Base-by-base conservation (phyloP, 2,888 invertebrate species). In the Schrankia costaestrigalis region DNA sequence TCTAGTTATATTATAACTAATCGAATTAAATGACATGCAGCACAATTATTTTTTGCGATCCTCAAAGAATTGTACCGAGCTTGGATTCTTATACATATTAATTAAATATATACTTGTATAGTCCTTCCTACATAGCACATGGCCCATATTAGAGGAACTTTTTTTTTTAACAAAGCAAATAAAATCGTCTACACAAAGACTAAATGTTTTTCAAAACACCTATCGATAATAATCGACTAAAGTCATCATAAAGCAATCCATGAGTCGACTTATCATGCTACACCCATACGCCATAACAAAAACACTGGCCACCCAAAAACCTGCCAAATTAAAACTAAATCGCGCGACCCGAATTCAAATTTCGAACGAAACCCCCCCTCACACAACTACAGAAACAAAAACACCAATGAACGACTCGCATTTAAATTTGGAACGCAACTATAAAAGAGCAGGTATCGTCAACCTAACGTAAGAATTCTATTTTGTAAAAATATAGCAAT, bases 401-500 rank as follows among this genome's bases (percentile, higher is more conserved):
- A 79, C 78, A 74, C 83, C 79, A 78, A 82, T 78, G 73, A 70
- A 60, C 67, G 63, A 28, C 60, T 61, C 65, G 70, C 60, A 74
- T 78, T 77, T 68, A 67, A 71, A 78, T 74, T 78, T 68, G 51
- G 68, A 75, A 71, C 73, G 68, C 58, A 69, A 74, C 71, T 73
- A 73, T 72, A 73, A 71, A 71, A 67, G 66, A 61, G 56, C 85
- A 85, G 85, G 85, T 85, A 83, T 78, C 63, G 72, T 72, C 77
- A 82, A 80, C 85, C 84, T 80, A 76, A 61, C 64, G 78, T 80
- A 85, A 86, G 86, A 86, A 84, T 80, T 75, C 61, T 66, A 66
- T 72, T 80, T 81, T 74, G 75, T 80, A 87, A 86, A 87, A 87
- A 85, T 86, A 86, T 78, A 84, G 63, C 71, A 77, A 71, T 83